phyloP scores from a whole-genome alignment of 2,888 invertebrate genomes.

The Auanema sp. region DNA sequence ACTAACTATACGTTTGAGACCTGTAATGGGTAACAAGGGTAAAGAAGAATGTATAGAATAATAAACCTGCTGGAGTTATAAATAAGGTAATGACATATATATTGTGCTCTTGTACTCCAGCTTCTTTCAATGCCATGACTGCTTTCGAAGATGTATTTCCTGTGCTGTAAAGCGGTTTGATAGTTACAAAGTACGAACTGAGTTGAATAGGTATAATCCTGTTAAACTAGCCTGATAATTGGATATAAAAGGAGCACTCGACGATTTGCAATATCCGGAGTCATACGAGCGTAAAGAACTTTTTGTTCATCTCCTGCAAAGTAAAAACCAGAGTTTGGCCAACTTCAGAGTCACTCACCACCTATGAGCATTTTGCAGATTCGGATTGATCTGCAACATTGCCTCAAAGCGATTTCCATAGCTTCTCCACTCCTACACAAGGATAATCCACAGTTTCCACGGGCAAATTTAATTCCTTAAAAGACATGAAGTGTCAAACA shows the following conservation, averaged over 20 bases:
- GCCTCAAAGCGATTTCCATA: conserved; percentile 82
- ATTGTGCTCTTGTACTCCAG: conserved; percentile 87
- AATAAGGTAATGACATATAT: conserved; percentile 96
- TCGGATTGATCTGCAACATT: conserved; percentile 95
- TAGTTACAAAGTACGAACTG: conserved; percentile 64
- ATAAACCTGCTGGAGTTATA: conserved; percentile 79
- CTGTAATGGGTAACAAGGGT: conserved; percentile 16
- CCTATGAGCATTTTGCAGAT: conserved; percentile 96
- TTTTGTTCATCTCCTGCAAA: conserved; percentile 76
- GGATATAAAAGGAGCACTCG: conserved; percentile 95
- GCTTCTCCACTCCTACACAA: conserved; percentile 84
- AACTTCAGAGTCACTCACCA: conserved; percentile 10
- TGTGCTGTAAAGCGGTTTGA: conserved; percentile 69
- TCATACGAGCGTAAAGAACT: conserved; percentile 93
- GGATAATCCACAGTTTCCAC: conserved; percentile 97
- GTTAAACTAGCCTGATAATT: conserved; percentile 74
- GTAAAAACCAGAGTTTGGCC: not conserved
- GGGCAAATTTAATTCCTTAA: conserved; percentile 84
- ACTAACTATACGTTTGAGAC: conserved; percentile 57
- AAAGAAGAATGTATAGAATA: too few relatives aligned
- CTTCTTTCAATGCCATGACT: conserved; percentile 88
- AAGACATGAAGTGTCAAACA: not conserved
- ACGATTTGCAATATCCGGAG: conserved; percentile 86
- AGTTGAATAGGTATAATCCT: not conserved
- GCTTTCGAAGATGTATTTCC: conserved; percentile 94